Base-by-base conservation (phyloP, 2,797 vertebrate species). In the Masticophis lateralis region DNA sequence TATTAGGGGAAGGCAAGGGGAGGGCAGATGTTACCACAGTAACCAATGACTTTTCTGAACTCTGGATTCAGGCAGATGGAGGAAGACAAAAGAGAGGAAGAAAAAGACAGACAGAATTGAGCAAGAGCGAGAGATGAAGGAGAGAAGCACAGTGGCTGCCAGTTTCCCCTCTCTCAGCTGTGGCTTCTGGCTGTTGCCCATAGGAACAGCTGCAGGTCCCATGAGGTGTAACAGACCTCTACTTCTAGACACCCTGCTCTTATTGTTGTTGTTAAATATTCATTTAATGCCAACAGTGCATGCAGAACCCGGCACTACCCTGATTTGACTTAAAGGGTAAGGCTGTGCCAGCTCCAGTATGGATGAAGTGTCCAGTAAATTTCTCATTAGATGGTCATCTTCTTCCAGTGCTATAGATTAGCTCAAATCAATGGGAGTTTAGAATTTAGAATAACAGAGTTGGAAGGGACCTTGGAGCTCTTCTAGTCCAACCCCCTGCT, bases 21-120 rank as follows among this genome's bases (percentile, higher is more conserved):
- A 57, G 86, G 86, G 94, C 95, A 93, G 92, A 4, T 94, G 96
- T 97, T 97, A 95, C 96, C 97, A 97, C 95, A 96, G 97, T 96
- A 97, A 97, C 97, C 93, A 86, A 94, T 96, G 96, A 97, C 97
- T 97, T 96, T 96, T 95, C 95, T 94, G 96, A 96, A 97, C 96
- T 95, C 95, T 96, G 92, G 92, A 96, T 88, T 96, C 94, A 95
- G 96, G 96, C 96, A 97, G 97, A 96, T 97, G 96, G 96, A 96
- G 91, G 93, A 90, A 94, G 95, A 96, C 97, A 96, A 96, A 97
- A 96, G 94, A 93, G 94, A 93, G 91, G 94, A 93, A 96, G 94
- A 95, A 92, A 97, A 97, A 94, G 96, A 96, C 96, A 95, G 94
- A 94, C 56, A 61, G 96, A 96, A 96, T 94, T 97, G 92, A 90